Percentiles rank a stretch among this genome's conserved stretches.
Conservation (phyloP, 1,140 invertebrate species). For the Planococcus citri region DNA sequence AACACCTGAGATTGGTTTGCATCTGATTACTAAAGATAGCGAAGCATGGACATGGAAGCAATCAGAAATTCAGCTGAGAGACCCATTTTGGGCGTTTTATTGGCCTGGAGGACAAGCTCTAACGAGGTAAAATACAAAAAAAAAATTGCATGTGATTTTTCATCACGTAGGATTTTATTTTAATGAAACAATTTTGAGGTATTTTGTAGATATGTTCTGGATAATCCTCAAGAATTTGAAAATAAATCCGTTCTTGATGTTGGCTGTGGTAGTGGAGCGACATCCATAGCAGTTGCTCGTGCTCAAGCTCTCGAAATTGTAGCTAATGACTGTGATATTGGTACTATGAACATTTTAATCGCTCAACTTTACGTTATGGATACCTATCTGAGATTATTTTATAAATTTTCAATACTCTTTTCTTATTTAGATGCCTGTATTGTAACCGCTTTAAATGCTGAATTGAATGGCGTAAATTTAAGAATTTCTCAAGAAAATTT, state of each 20-base stretch:
- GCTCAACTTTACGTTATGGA: too few species aligned
- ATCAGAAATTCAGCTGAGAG: conserved; percentile 32
- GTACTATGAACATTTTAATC: too few species aligned
- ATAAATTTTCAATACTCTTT: conserved; percentile 25
- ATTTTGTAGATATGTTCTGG: conserved; percentile 39
- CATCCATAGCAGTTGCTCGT: conserved; percentile 34
- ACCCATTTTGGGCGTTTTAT: conserved; percentile 46
- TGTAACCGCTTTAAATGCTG: conserved; percentile 38
- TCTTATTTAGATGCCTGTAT: conserved; percentile 32
- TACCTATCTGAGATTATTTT: not conserved
- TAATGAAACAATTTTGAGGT: too few species aligned
- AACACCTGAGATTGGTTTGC: conserved; percentile 16
- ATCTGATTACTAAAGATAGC: conserved; percentile 40
- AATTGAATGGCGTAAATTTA: conserved; percentile 34
- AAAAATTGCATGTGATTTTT: not conserved
- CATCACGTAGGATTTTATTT: too few species aligned
- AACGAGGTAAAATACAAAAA: conserved; percentile 32
- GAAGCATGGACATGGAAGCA: conserved; percentile 36
- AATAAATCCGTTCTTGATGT: conserved; percentile 34
- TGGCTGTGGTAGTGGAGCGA: conserved; percentile 36
- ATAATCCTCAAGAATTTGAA: conserved; percentile 32
- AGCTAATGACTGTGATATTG: conserved; percentile 40
- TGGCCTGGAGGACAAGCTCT: conserved; percentile 46
- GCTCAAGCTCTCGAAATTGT: conserved; percentile 32
- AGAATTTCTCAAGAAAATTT: too few species aligned